These are phyloP conservation scores for Syngnathus rostellatus DNA, from an alignment of 2,797 vertebrate species.

Conservation along the genomic window DNA sequence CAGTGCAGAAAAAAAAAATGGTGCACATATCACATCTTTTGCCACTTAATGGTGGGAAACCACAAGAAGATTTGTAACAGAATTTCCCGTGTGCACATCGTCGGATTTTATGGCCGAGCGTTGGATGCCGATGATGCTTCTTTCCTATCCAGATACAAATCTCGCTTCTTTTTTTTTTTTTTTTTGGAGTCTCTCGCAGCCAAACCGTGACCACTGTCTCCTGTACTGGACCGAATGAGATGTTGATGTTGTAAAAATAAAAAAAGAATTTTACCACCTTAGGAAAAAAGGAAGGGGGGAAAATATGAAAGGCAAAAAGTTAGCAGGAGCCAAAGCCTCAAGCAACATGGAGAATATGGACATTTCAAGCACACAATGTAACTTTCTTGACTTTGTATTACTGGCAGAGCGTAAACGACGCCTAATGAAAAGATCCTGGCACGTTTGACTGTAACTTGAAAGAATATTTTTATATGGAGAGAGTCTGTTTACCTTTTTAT, in stretches of 20 bases:
- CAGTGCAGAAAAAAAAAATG: too few species aligned
- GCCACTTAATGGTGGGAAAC: slow-evolving; percentile 30
- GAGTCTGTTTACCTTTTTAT: slow-evolving; percentile 6
- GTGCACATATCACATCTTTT: slow-evolving; percentile 38
- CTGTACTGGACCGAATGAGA: slow-evolving; percentile 41
- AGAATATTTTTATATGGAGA: background rate
- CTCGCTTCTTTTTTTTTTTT: slow-evolving; percentile 10
- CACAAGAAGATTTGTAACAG: slow-evolving; percentile 38
- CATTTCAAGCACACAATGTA: slow-evolving; percentile 54
- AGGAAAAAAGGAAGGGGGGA: slow-evolving; percentile 25
- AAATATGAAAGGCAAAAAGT: slow-evolving; percentile 27
- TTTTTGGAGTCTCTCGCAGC: slow-evolving; percentile 12
- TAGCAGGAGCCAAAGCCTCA: slow-evolving; percentile 59
- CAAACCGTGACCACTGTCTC: slow-evolving; percentile 52
- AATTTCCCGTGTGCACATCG: slow-evolving; percentile 29
- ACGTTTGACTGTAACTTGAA: background rate
- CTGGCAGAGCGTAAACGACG: slow-evolving; percentile 35
- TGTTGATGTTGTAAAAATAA: slow-evolving; percentile 31
- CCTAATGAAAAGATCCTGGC: slow-evolving; percentile 33
- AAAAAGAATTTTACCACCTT: slow-evolving; percentile 48
- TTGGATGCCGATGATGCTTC: slow-evolving; percentile 34
- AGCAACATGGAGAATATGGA: slow-evolving; percentile 45
- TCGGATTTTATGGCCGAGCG: slow-evolving; percentile 35
- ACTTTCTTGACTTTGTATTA: slow-evolving; percentile 54
- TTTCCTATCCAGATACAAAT: slow-evolving; percentile 30